Conservation (phyloP, 2,797 vertebrate genomes). For the Cetoscarus ocellatus region DNA sequence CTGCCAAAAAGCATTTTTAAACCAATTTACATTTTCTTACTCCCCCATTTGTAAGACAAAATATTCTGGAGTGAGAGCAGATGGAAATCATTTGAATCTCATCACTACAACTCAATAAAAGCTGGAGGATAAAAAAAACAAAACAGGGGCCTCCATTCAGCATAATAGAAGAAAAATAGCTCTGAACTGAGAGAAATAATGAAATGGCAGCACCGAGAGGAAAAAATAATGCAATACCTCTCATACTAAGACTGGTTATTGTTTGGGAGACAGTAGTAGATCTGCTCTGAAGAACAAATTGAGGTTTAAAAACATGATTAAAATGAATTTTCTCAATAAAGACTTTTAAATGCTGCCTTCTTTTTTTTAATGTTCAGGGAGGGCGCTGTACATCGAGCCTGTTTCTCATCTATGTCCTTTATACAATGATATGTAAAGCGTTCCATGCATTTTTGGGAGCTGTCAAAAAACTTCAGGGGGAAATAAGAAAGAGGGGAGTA, state of each 20-base stretch:
- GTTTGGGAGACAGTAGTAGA: constrained; percentile 58
- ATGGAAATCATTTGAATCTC: constrained; percentile 66
- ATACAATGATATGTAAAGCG: constrained; percentile 75
- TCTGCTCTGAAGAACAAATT: constrained; percentile 55
- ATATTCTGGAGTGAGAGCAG: constrained; percentile 49
- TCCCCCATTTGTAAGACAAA: constrained; percentile 33
- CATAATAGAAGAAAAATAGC: constrained; percentile 49
- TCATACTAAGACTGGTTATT: constrained; percentile 48
- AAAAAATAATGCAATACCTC: constrained; percentile 48
- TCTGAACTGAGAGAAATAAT: constrained; percentile 46
- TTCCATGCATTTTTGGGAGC: constrained; percentile 75
- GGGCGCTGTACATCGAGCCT: constrained; percentile 40
- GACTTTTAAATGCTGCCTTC: constrained; percentile 29
- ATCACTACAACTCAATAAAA: constrained; percentile 69
- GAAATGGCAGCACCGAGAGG: constrained; percentile 49
- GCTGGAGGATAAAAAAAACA: constrained; percentile 40
- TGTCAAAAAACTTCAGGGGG: constrained; percentile 48
- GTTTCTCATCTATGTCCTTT: constrained; percentile 62
- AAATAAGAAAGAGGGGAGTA: constrained; percentile 37
- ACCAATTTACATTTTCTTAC: constrained; percentile 45
- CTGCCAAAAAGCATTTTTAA: constrained; percentile 35
- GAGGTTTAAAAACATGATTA: constrained; percentile 30
- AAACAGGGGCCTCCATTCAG: constrained; percentile 28
- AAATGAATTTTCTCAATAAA: constrained; percentile 39
- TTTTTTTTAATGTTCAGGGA: constrained; percentile 23